phyloP scores from a whole-genome alignment of 2,113 vertebrate genomes.

The Halichoeres trimaculatus region DNA sequence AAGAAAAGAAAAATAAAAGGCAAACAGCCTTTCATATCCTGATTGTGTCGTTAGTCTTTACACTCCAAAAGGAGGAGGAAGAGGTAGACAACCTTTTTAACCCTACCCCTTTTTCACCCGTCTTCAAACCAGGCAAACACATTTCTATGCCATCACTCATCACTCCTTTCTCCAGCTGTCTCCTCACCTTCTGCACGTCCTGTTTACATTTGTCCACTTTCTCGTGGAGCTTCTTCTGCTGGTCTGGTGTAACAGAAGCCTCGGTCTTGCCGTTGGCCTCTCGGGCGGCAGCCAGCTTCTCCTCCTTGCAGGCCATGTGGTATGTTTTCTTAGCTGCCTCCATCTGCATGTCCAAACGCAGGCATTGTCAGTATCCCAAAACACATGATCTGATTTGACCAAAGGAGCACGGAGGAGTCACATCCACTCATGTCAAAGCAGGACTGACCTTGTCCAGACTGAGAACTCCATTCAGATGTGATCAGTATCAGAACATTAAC shows the following conservation, averaged over 20 bases:
- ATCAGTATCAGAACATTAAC: neutral
- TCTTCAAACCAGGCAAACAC: neutral
- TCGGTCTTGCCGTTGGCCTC: slow-evolving; percentile 96
- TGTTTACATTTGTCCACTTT: slow-evolving; percentile 98
- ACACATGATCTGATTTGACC: slow-evolving; percentile 5
- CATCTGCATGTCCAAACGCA: slow-evolving; percentile 81
- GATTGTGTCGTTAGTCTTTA: too few species aligned
- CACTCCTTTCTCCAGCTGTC: neutral
- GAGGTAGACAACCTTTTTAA: neutral
- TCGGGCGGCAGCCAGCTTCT: slow-evolving; percentile 91
- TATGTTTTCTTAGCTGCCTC: slow-evolving; percentile 95
- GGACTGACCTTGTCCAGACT: neutral
- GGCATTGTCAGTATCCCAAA: slow-evolving; percentile 17
- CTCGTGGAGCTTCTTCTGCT: slow-evolving; percentile 98
- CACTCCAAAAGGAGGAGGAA: too few species aligned
- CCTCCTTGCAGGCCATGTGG: slow-evolving; percentile 98
- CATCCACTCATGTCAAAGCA: neutral
- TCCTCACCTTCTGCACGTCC: slow-evolving; percentile 90
- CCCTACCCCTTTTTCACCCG: neutral
- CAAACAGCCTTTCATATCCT: too few species aligned
- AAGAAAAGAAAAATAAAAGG: too few species aligned
- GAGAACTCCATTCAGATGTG: neutral
- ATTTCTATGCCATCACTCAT: neutral
- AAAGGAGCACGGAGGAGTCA: neutral
- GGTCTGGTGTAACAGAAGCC: slow-evolving; percentile 91